phyloP scores from a whole-genome alignment of 2,113 vertebrate species.

The Eublepharis macularius region DNA sequence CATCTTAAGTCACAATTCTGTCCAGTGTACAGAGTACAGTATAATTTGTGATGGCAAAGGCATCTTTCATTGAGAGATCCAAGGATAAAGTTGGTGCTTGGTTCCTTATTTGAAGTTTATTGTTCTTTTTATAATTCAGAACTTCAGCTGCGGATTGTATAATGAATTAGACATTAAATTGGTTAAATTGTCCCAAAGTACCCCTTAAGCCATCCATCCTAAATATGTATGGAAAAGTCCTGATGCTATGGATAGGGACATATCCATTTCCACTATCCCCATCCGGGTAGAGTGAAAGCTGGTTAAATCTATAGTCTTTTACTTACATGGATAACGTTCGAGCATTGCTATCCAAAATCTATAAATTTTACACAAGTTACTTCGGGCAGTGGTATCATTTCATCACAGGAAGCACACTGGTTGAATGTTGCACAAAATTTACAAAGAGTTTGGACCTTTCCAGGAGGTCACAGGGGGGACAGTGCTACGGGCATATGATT shows the following conservation, averaged over 20 bases:
- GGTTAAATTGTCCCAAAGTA: background rate
- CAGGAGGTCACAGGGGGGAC: background rate
- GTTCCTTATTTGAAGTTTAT: background rate
- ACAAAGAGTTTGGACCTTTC: background rate
- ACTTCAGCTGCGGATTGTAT: background rate
- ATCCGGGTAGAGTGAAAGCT: too few species aligned
- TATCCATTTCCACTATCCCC: too few species aligned
- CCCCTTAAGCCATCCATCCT: too few species aligned
- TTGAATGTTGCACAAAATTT: too few species aligned
- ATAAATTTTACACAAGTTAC: too few species aligned
- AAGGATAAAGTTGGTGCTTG: background rate
- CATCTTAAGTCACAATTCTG: background rate
- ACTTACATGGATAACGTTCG: too few species aligned
- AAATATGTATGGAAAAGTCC: too few species aligned
- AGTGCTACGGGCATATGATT: background rate
- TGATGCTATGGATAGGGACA: too few species aligned
- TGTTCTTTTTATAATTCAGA: background rate
- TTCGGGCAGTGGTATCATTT: too few species aligned
- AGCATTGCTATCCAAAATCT: too few species aligned
- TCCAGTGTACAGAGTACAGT: background rate
- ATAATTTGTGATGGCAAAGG: background rate
- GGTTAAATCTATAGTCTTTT: too few species aligned
- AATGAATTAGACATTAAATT: background rate
- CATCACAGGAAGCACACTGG: too few species aligned
- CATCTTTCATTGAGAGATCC: background rate